Base-by-base conservation (phyloP, 1,140 invertebrate genomes). In the Laupala kohalensis region DNA sequence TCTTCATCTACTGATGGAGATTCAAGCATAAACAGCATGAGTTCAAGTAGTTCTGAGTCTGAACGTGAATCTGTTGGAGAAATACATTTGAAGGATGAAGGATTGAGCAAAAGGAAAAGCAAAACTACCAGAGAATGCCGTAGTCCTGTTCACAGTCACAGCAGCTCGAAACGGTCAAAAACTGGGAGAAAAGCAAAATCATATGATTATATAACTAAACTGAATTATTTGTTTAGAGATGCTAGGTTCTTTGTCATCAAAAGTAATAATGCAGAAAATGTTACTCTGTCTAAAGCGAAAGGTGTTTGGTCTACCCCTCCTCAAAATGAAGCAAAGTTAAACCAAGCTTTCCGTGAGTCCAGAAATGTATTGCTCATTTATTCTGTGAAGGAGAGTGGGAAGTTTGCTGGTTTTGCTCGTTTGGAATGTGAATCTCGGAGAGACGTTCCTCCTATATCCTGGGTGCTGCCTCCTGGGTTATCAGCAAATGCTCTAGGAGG, bases 231-330 rank as follows among this genome's bases (percentile, higher is more conserved):
- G 69, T 97, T 98, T 80, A 86, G 94, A 76, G 94, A 97, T 81
- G 93, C 96, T 73, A 86, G 95, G 75, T 98, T 96, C 85, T 99
- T 98, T 83, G 87, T 98, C 25, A 97, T 99, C 74, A 98, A 98
- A 82, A 97, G 95, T 65, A 98, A 98, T 81, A 98, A 98, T 83
- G 91, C 92, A 73, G 96, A 98, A 81, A 99, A 99, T 83, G 91
- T 99, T 28, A 91, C 91, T 25, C 77, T 98, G 27, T 96, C 96
- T 2, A 98, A 98, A 83, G 90, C 89, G 0, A 97, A 94, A 84
- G 94, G 94, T 73, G 96, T 98, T 4, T 99, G 96, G 97, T 97
- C 96, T 12, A 98, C 97, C 6, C 86, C 97, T 70, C 95, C 95
- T 19, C 94, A 96, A 80, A 99, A 99, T 83, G 96, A 99, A 85